phyloP scores from a whole-genome alignment of 1,140 invertebrate species.

The Bombus confusus region DNA sequence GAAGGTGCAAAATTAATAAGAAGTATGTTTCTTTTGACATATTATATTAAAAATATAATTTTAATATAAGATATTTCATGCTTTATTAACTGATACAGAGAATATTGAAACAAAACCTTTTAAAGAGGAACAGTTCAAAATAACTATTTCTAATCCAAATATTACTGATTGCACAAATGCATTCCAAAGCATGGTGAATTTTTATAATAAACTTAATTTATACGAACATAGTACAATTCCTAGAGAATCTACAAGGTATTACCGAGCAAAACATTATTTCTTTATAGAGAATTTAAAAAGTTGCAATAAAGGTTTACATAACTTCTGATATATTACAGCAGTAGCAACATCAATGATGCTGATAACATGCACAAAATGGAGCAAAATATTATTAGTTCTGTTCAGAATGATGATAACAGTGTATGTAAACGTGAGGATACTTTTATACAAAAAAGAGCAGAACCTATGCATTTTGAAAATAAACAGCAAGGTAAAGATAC shows the following conservation, averaged over 20 bases:
- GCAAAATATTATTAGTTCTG: neutral
- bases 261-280: neutral
- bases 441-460: neutral
- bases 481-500: neutral
- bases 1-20: constrained; percentile 74
- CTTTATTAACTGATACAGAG: constrained; percentile 57
- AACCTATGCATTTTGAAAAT: no score
- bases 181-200: constrained; percentile 52
- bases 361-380: neutral
- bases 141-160: constrained; percentile 5
- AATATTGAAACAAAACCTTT: constrained; percentile 73
- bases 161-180: constrained; percentile 27
- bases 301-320: neutral
- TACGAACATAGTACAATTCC: neutral
- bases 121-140: constrained; percentile 62
- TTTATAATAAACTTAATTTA: constrained; percentile 48
- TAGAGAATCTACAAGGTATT: constrained; percentile 31
- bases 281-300: neutral
- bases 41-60: neutral
- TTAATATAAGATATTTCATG: constrained; percentile 23
- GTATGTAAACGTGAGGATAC: neutral
- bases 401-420: neutral
- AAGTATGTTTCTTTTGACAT: constrained; percentile 60
- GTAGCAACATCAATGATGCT: neutral
- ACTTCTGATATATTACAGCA: constrained; percentile 2